Conservation (phyloP, 2,113 vertebrate genomes). For the Pelecanus crispus region DNA sequence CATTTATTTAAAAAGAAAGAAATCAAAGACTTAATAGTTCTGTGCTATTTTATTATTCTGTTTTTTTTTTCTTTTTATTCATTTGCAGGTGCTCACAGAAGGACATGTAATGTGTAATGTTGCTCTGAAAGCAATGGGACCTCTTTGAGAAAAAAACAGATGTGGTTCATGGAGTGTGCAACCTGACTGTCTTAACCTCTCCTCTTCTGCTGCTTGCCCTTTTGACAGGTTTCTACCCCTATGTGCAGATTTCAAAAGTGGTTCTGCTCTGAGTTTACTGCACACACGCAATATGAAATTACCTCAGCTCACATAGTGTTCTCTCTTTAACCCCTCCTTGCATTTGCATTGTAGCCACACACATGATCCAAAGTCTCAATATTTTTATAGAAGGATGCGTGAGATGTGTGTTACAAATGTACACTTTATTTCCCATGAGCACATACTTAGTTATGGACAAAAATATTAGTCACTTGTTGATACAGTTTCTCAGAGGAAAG, state of each 20-base stretch:
- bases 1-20: not conserved
- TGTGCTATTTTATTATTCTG: not conserved
- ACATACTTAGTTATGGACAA: not conserved
- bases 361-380: not conserved
- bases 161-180: not conserved
- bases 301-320: not conserved
- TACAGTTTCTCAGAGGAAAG: not conserved
- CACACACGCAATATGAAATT: fast-evolving
- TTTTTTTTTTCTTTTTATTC: not conserved
- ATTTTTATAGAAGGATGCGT: not conserved
- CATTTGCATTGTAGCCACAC: not conserved
- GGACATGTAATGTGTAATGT: not conserved
- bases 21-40: not conserved
- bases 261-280: not conserved
- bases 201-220: not conserved
- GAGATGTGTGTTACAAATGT: not conserved
- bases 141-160: not conserved
- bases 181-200: not conserved
- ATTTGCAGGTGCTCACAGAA: not conserved
- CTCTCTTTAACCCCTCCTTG: not conserved
- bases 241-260: not conserved
- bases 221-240: not conserved
- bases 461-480: not conserved
- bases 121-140: not conserved
- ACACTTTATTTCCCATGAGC: not conserved